A percentile compares a stretch with the other conserved stretches of the same genome.
These are phyloP conservation scores for Taeniopygia guttata DNA, from an alignment of 2,797 vertebrate genomes.

Conservation along the genomic window DNA sequence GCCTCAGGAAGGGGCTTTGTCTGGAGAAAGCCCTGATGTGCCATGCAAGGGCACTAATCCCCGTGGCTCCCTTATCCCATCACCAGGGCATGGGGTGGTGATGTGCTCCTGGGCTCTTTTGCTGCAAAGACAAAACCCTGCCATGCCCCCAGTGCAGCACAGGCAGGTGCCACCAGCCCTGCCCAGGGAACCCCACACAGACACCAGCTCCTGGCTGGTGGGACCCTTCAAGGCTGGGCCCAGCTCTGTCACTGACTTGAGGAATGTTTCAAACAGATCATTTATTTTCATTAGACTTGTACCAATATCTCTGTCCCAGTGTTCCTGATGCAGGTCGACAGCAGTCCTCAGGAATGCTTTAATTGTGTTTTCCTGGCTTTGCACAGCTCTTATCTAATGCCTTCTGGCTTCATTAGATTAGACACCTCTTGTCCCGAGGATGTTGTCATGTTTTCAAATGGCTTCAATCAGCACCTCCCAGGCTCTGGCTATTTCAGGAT, in stretches of 20 bases:
- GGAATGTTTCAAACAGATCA: conserved; percentile 32
- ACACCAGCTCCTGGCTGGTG: not conserved
- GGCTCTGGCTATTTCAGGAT: conserved; percentile 47
- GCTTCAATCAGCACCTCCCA: conserved; percentile 63
- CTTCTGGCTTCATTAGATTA: conserved; percentile 59
- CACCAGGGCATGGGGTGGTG: fast-evolving
- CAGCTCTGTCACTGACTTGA: conserved; percentile 1
- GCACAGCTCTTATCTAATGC: conserved; percentile 46
- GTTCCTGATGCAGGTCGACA: conserved; percentile 21
- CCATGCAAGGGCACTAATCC: fast-evolving
- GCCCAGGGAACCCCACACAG: fast-evolving
- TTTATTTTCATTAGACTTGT: conserved; percentile 63
- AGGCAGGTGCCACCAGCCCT: not conserved
- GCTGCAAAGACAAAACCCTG: not conserved
- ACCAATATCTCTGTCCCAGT: not conserved
- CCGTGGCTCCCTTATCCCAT: fast-evolving
- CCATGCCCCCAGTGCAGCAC: fast-evolving
- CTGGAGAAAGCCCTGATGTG: not conserved
- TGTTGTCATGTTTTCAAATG: conserved; percentile 70
- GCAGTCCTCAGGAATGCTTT: conserved; percentile 58
- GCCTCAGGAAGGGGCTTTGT: fast-evolving
- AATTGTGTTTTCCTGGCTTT: conserved; percentile 20
- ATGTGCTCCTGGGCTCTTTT: not conserved
- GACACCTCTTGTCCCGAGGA: conserved; percentile 56
- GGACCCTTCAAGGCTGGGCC: not conserved